Evolutionary conservation across 2,113 vertebrate genomes (phyloP), one percentile per base, ranked within the genome.

Genomic region (Gadus macrocephalus): DNA sequence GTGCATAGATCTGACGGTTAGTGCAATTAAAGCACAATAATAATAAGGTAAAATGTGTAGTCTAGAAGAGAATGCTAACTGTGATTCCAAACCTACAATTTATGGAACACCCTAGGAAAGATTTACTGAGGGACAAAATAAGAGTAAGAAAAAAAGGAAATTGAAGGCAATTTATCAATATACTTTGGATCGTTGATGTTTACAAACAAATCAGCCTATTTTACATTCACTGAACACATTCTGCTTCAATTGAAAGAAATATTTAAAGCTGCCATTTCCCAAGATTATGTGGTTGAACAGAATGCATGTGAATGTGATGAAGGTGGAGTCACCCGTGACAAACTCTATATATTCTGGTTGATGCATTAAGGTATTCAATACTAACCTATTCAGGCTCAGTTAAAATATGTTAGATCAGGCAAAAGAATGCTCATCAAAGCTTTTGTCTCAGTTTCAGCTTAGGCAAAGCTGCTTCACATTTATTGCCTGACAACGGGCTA

Each of bases 141-240:
- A 55, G 49, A n/a, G 73, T 17, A 75, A 65, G 53, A 66, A 73
- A 25, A 31, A 31, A 67, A 5, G 61, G n/a, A 35, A 68, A 28
- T 71, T 81, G 31, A 64, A 72, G 72, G 66, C 68, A 76, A 62
- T 25, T 20, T 6, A 67, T 72, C 64, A 42, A 69, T 49, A 70
- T 49, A 70, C 64, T 87, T 83, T 86, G 73, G 82, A 77, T 71
- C 22, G 78, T 78, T 76, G 15, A 70, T 67, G 56, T 69, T 66
- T 60, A 17, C n/a, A 28, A 63, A 71, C 73, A 77, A 53, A 58
- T 15, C 56, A 53, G 49, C 8, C 19, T 7, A 61, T 61, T 70
- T 68, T 74, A 85, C 79, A 86, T 86, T 84, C 79, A 77, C 70
- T 17, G 61, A 64, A 74, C 79, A 86, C 83, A 88, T 87, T 87